Evolutionary conservation across 2,113 vertebrate genomes (phyloP).

Genomic region (Chaetura pelagica): DNA sequence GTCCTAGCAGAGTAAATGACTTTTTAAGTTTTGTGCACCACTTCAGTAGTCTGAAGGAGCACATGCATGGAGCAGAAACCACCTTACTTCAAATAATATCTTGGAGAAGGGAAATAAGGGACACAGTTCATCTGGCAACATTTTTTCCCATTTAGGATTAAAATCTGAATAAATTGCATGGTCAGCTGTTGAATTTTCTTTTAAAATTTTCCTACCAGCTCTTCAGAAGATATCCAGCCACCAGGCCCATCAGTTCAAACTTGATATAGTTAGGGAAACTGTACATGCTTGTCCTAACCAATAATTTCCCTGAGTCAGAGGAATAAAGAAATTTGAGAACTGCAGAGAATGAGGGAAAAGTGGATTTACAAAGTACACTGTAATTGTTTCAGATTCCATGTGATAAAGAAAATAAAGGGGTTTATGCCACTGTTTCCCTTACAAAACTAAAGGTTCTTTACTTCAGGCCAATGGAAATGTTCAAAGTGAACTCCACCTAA

Average conservation of each 20-base stretch:
- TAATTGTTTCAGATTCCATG: constrained; percentile 65
- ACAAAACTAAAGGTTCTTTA: not conserved
- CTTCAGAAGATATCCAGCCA: not conserved
- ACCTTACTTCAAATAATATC: not conserved
- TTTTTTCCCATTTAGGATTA: not conserved
- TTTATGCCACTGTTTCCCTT: not conserved
- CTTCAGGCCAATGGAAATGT: not conserved
- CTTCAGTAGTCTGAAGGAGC: not conserved
- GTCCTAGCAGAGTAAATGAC: not conserved
- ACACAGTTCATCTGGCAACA: not conserved
- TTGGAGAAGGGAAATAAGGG: not conserved
- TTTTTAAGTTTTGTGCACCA: not conserved
- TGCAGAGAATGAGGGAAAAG: not conserved
- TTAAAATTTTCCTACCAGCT: not conserved
- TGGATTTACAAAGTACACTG: constrained; percentile 32
- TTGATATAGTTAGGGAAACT: constrained; percentile 24
- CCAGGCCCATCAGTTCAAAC: not conserved
- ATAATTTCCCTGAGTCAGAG: constrained; percentile 25
- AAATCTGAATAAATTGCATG: not conserved
- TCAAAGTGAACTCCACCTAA: constrained; percentile 42
- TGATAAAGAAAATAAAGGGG: not conserved
- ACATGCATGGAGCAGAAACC: not conserved
- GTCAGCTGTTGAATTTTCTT: constrained; percentile 12
- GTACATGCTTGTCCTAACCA: not conserved
- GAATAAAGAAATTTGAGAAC: constrained; percentile 49